Conservation (phyloP, 2,113 vertebrate genomes). For the Oreochromis spilurus region DNA sequence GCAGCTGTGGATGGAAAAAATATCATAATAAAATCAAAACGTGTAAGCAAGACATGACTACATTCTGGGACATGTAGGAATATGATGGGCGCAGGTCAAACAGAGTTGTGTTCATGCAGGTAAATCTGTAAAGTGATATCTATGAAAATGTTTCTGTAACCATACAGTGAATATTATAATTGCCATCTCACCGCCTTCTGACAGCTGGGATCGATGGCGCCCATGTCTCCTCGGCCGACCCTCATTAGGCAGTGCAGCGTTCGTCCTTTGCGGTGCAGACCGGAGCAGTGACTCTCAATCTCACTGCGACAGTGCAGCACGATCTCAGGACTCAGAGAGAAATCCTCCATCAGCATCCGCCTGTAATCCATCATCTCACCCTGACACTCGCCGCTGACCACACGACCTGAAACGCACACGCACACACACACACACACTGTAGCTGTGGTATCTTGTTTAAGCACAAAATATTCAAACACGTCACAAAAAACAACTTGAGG, state of each 20-base stretch:
- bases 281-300: constrained; percentile 91
- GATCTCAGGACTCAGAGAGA: constrained; percentile 93
- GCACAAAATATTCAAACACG: neutral
- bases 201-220: constrained; percentile 79
- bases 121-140: neutral
- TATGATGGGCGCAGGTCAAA: neutral
- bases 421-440: neutral
- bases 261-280: constrained; percentile 91
- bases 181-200: constrained; percentile 82
- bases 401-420: constrained; percentile 73
- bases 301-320: constrained; percentile 92
- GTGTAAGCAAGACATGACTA: neutral
- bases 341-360: constrained; percentile 98
- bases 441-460: neutral
- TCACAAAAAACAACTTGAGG: neutral
- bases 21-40: neutral
- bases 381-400: constrained; percentile 93
- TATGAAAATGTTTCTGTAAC: neutral
- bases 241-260: constrained; percentile 97
- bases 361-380: constrained; percentile 97
- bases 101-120: neutral
- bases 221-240: constrained; percentile 83
- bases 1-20: constrained; percentile 74
- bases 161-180: neutral
- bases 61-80: neutral